A percentile compares a stretch with the other conserved stretches of the same genome.
Evolutionary conservation across 2,888 invertebrate genomes (phyloP).

Genomic region (Ochlodes sylvanus): DNA sequence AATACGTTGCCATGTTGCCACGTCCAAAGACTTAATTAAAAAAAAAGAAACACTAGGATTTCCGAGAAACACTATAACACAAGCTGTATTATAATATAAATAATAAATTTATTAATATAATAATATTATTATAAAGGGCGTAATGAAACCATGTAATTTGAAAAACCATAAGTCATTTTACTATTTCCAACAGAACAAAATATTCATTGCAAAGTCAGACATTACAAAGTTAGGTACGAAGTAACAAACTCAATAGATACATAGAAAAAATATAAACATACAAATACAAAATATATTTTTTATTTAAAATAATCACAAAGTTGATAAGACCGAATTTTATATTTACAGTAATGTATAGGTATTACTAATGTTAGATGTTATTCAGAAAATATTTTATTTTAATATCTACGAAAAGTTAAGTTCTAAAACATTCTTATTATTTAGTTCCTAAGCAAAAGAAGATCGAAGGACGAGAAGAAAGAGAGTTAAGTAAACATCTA

Average conservation of each 20-base stretch:
- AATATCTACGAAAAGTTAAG: not conserved
- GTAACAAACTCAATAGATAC: conserved; percentile 1
- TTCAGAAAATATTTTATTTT: not conserved
- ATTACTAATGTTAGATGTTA: conserved; percentile 1
- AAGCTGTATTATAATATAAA: no score
- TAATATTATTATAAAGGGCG: no score
- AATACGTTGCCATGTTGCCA: no score
- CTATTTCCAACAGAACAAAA: conserved; percentile 26
- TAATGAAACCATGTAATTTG: conserved; percentile 5
- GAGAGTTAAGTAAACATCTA: not conserved
- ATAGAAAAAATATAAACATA: conserved; percentile 15
- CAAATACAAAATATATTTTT: conserved; percentile 16
- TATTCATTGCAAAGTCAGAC: conserved; percentile 15
- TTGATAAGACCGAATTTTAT: not conserved
- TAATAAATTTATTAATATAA: no score
- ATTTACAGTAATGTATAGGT: not conserved
- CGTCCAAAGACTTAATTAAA: no score
- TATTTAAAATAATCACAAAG: not conserved
- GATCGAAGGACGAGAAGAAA: not conserved
- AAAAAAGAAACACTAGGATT: no score
- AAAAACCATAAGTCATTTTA: conserved; percentile 21
- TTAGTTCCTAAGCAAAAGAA: not conserved
- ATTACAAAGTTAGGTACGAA: conserved; percentile 28
- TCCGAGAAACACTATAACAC: no score
- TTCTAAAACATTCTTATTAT: conserved; percentile 1